Evolutionary conservation across 2,888 invertebrate species (phyloP), one percentile per base, ranked within the genome.

Genomic region (Terebella lapidaria): DNA sequence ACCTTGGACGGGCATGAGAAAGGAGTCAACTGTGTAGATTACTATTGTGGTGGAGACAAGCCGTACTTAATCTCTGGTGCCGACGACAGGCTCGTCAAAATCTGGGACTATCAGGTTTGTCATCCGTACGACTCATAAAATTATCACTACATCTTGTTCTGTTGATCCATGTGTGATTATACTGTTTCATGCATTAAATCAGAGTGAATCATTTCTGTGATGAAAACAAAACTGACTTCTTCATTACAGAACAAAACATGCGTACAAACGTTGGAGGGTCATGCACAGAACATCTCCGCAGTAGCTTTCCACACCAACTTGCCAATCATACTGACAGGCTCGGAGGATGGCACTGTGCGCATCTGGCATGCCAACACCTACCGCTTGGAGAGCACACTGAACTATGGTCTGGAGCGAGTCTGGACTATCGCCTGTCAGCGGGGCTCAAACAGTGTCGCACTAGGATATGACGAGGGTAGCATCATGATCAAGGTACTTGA

Each of bases 291-390:
- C 77, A 92, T 99, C 57, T 82, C 84, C 0, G 82, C 84, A 67
- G 97, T 97, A 1, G 91, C 91, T 62, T 99, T 99, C 84, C 99
- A 99, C 83, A 97, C 99, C 0, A 97, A 97, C 78, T 83, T 99
- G 65, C 99, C 99, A 0, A 92, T 99, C 67, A 89, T 99, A 61
- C 83, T 99, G 68, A 96, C 95, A 0, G 99, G 96, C 1, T 95
- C 95, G 1, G 99, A 99, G 81, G 99, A 99, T 82, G 84, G 95
- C 42, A 95, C 95, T 1, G 92, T 99, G 3, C 85, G 95, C 64
- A 89, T 99, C 65, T 99, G 99, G 99, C 97, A 99, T 81, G 92
- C 97, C 0, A 97, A 95, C 71, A 99, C 99, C 0, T 96, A 99
- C 83, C 45, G 96, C 51, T 84, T 97, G 54, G 97, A 99, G 82